Evolutionary conservation across 2,888 invertebrate genomes (phyloP), one percentile per base, ranked within the genome.

Genomic region (Punctoribates punctum): DNA sequence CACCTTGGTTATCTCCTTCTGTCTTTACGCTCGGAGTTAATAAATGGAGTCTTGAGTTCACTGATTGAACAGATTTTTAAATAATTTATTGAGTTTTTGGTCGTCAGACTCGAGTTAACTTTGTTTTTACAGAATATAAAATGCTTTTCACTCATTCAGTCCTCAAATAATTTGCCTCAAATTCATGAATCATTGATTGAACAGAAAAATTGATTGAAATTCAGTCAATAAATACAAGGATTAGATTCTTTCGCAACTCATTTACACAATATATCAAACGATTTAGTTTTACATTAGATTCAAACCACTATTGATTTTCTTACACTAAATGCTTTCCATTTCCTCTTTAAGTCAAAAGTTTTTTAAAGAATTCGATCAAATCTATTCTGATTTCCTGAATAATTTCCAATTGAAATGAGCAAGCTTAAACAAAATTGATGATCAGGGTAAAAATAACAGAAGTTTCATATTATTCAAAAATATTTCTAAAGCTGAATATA

Each of bases 51-150:
- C 57, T 57, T 20, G 6, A 4, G n/a, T 13, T 20, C 11, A 23
- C 23, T 57, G 57, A 57, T 57, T 57, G 57, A 57, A 57, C 57
- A 57, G 57, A 57, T 57, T 57, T 51, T 57, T 57, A 57, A 57
- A 57, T 57, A 57, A 57, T 57, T 25, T 57, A 57, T 57, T 57
- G 23, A 25, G 13, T 23, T 57, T 42, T 42, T 42, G 42, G 42
- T 34, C 42, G 4, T 42, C 42, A 42, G 42, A 42, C 13, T 42
- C 13, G 42, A 42, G 42, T 42, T 42, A 42, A 57, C 23, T 57
- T 57, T 23, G 57, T 57, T 57, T 57, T 57, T 57, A 57, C 57
- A 23, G n/a, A n/a, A 17, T 51, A 51, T 51, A 51, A n/a, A 51
- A 51, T n/a, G 5, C 4, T 51, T 51, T 17, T 51, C 5, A 17